phyloP scores from a whole-genome alignment of 2,113 vertebrate genomes.

The Stigmatopora nigra region DNA sequence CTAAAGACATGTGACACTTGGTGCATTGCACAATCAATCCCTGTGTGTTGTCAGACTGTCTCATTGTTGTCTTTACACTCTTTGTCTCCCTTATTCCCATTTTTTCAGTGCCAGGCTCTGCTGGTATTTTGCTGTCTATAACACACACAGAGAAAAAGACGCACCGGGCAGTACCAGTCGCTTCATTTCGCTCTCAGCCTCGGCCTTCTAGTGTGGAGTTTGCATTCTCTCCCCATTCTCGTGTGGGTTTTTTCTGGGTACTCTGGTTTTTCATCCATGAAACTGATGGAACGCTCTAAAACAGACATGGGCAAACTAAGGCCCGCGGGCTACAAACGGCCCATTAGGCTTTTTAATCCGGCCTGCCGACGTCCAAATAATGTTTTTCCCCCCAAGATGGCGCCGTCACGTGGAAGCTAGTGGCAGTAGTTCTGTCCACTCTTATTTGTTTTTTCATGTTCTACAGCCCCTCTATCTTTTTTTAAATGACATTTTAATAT shows the following conservation, averaged over 20 bases:
- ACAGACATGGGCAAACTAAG: too few relatives aligned
- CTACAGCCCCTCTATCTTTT: too few relatives aligned
- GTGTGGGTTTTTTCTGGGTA: neutral
- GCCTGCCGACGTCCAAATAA: too few relatives aligned
- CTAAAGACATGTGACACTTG: slow-evolving; percentile 5
- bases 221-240: neutral
- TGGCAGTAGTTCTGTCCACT: too few relatives aligned
- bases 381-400: too few relatives aligned
- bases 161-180: slow-evolving; percentile 45
- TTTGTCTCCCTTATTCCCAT: slow-evolving; percentile 1
- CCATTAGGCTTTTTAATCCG: too few relatives aligned
- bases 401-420: too few relatives aligned
- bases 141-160: neutral
- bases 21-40: neutral
- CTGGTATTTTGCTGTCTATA: neutral
- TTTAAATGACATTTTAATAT: too few relatives aligned
- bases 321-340: too few relatives aligned
- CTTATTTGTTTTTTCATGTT: too few relatives aligned
- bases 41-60: slow-evolving; percentile 29
- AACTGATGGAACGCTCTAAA: too few relatives aligned
- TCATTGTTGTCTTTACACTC: slow-evolving; percentile 27
- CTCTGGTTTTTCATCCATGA: neutral
- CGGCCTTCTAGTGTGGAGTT: neutral
- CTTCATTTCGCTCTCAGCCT: slow-evolving; percentile 5
- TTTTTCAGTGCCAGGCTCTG: slow-evolving; percentile 8